These are phyloP conservation scores for Fregata magnificens DNA, from an alignment of 2,113 vertebrate genomes.

Conservation along the genomic window DNA sequence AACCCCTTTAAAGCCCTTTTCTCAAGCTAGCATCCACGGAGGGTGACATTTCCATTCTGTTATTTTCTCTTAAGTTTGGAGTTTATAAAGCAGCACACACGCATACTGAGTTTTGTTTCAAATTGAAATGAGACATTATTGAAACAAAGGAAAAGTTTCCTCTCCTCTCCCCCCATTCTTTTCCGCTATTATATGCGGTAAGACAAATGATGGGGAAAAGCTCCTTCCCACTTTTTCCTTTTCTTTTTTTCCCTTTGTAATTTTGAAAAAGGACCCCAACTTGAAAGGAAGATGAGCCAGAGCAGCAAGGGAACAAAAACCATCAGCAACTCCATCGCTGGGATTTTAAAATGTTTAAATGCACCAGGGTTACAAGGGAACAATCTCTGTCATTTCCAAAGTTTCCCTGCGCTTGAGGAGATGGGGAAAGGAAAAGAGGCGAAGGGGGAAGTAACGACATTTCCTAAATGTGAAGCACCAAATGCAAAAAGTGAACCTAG, in stretches of 20 bases:
- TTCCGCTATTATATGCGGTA: slow-evolving; percentile 10
- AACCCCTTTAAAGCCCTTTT: neutral
- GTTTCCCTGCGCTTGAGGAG: neutral
- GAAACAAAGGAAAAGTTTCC: slow-evolving; percentile 56
- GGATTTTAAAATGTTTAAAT: slow-evolving; percentile 26
- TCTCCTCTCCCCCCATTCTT: slow-evolving; percentile 31
- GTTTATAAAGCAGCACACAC: slow-evolving; percentile 10
- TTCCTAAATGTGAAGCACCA: neutral
- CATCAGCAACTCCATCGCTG: neutral
- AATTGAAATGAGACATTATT: slow-evolving; percentile 63
- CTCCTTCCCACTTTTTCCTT: slow-evolving; percentile 43
- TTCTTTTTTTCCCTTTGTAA: slow-evolving; percentile 23
- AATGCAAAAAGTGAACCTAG: neutral
- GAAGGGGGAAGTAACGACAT: neutral
- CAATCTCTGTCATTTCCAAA: slow-evolving; percentile 4
- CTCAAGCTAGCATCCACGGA: neutral
- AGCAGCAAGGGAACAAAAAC: slow-evolving; percentile 41
- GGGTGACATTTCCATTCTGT: neutral
- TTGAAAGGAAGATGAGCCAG: slow-evolving; percentile 67
- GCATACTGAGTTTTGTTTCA: slow-evolving; percentile 27
- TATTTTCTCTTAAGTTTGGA: neutral
- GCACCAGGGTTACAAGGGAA: slow-evolving; percentile 15
- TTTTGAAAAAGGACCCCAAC: slow-evolving; percentile 36
- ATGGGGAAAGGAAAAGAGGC: neutral
- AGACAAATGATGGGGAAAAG: slow-evolving; percentile 64